phyloP scores from a whole-genome alignment of 2,113 vertebrate species.

The Procapra przewalskii region DNA sequence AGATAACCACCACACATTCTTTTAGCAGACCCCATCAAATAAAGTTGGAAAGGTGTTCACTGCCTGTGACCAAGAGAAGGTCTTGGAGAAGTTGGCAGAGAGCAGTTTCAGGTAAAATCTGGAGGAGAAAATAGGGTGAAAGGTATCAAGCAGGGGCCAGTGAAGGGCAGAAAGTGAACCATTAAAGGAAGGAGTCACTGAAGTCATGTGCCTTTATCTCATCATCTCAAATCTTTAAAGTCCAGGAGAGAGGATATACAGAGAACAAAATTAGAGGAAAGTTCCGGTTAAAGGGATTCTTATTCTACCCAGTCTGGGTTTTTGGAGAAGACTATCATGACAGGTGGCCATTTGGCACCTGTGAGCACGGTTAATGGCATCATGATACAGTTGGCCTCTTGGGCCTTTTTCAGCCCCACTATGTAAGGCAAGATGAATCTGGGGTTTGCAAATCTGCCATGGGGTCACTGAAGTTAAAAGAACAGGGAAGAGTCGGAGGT shows the following conservation, averaged over 20 bases:
- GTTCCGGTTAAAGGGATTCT: accelerated
- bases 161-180: not conserved
- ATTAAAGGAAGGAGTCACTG: accelerated
- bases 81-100: not conserved
- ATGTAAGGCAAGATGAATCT: too few species aligned
- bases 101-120: not conserved
- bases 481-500: accelerated
- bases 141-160: accelerated
- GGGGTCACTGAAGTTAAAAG: not conserved
- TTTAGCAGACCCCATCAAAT: not conserved
- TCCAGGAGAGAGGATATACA: not conserved
- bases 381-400: not conserved
- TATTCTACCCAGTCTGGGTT: not conserved
- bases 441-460: not conserved
- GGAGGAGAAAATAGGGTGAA: not conserved
- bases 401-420: not conserved
- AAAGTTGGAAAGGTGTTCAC: not conserved
- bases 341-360: not conserved
- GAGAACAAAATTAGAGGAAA: not conserved
- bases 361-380: accelerated
- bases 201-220: not conserved
- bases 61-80: not conserved
- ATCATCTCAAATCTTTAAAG: not conserved
- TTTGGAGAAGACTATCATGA: not conserved
- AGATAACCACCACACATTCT: not conserved